A percentile compares a stretch with the other conserved stretches of the same genome.
Conservation (phyloP, 2,888 invertebrate species). For the Rhogogaster chlorosoma region DNA sequence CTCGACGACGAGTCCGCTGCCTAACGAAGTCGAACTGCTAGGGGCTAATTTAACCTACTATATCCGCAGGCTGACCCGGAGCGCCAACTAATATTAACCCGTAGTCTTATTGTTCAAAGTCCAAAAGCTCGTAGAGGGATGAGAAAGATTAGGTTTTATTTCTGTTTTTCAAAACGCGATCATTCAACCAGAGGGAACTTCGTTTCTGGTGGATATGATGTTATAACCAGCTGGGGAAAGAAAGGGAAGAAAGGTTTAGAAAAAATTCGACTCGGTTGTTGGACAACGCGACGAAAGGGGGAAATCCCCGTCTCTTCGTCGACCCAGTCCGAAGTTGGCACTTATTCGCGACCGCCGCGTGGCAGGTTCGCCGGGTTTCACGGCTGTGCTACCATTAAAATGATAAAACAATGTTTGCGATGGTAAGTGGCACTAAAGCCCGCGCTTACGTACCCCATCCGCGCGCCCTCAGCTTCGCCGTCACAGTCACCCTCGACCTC, state of each 20-base stretch:
- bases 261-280: background rate
- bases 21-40: slow-evolving; percentile 38
- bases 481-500: slow-evolving; percentile 30
- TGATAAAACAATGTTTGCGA: slow-evolving; percentile 77
- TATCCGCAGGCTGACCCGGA: background rate
- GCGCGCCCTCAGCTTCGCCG: background rate
- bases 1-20: background rate
- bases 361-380: slow-evolving; percentile 5
- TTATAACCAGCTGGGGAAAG: too few species aligned
- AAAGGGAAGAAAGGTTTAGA: background rate
- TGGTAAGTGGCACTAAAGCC: slow-evolving; percentile 74
- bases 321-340: slow-evolving; percentile 12
- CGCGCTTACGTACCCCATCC: slow-evolving; percentile 61
- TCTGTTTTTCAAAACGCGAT: background rate
- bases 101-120: background rate
- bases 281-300: slow-evolving; percentile 26
- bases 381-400: slow-evolving; percentile 61
- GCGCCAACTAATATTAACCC: slow-evolving; percentile 17
- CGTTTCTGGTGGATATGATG: background rate
- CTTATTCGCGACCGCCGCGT: slow-evolving; percentile 37
- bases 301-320: background rate
- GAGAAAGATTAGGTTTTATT: background rate
- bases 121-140: background rate
- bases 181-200: background rate
- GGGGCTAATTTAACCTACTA: slow-evolving; percentile 22